Percentiles rank a stretch among this genome's conserved stretches.
Conservation (phyloP, 2,797 vertebrate genomes). For the Bovichtus variegatus region DNA sequence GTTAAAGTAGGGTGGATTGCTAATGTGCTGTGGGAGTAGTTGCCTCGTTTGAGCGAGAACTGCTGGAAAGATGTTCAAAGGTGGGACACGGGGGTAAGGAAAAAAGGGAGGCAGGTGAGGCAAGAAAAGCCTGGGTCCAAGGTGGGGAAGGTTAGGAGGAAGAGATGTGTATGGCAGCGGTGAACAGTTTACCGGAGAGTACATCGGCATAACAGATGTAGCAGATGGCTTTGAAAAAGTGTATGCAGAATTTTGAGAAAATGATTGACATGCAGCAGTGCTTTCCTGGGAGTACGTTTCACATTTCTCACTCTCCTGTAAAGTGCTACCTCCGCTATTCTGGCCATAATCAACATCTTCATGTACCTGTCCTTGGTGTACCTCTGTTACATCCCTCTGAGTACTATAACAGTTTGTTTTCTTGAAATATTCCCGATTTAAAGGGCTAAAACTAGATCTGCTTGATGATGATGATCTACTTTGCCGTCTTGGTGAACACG, state of each 20-base stretch:
- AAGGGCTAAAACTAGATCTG: constrained; percentile 58
- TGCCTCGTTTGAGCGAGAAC: constrained; percentile 23
- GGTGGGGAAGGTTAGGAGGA: constrained; percentile 11
- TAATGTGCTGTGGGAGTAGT: constrained; percentile 16
- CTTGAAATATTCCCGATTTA: constrained; percentile 5
- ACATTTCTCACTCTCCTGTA: constrained; percentile 13
- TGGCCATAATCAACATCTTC: neutral
- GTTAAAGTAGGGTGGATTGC: neutral
- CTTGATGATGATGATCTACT: constrained; percentile 67
- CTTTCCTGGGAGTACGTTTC: constrained; percentile 20
- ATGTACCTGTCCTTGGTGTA: neutral
- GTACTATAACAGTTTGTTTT: constrained; percentile 24
- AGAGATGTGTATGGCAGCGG: constrained; percentile 19
- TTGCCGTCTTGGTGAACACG: constrained; percentile 16
- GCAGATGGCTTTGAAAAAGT: constrained; percentile 1
- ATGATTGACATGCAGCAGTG: neutral
- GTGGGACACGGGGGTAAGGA: constrained; percentile 16
- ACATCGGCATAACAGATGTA: neutral
- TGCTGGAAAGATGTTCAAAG: constrained; percentile 44
- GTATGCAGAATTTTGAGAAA: constrained; percentile 18
- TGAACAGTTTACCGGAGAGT: constrained; percentile 38
- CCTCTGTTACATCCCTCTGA: constrained; percentile 9
- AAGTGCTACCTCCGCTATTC: constrained; percentile 5
- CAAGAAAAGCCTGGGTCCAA: constrained; percentile 8
- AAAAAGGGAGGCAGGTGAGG: constrained; percentile 38